Evolutionary conservation across 2,888 invertebrate genomes (phyloP), one percentile per base, ranked within the genome.

Genomic region (Anthrax anthrax): DNA sequence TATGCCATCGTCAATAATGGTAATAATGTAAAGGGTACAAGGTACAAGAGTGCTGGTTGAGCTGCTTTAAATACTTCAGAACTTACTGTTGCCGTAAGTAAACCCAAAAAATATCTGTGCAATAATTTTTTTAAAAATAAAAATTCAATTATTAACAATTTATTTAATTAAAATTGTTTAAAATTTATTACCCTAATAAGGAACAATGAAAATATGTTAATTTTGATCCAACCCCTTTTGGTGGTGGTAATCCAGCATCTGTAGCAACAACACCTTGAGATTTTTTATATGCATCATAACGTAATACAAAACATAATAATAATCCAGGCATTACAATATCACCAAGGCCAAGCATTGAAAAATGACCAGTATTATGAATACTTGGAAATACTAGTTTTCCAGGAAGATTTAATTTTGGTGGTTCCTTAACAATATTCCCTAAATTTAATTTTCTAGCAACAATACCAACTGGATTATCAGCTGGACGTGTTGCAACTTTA

Each of bases 1-100:
- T 96, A 96, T 55, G 96, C 96, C 95, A 96, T 96, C 56, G 94
- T 89, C 59, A 96, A 79, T 55, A 96, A 77, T 56, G 96, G 96
- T 70, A 96, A 76, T 65, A 96, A 76, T 63, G 95, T 96, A 72
- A 96, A 96, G 62, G 96, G 96, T 66, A 96, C 96, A 62, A 96
- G 80, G 75, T 96, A 96, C 49, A 96, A 78, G 59, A 96, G 78
- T 56, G 96, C 96, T 52, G 96, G 96, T 71, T 96, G 96, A 53
- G 96, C 95, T 57, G 95, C 95, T 75, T 92, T 92, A 76, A 96
- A 96, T 64, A 96, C 84, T 75, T 96, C 96, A 42, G 94, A 92
- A 58, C 94, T 95, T 55, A 96, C 91, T 37, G 95, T 95, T 52
- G 96, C 95, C 60, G 95, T 95, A 69, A 96, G 76, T 67, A 96